These are phyloP conservation scores for Coracopsis vasa DNA, from an alignment of 2,113 vertebrate genomes.

Conservation along the genomic window DNA sequence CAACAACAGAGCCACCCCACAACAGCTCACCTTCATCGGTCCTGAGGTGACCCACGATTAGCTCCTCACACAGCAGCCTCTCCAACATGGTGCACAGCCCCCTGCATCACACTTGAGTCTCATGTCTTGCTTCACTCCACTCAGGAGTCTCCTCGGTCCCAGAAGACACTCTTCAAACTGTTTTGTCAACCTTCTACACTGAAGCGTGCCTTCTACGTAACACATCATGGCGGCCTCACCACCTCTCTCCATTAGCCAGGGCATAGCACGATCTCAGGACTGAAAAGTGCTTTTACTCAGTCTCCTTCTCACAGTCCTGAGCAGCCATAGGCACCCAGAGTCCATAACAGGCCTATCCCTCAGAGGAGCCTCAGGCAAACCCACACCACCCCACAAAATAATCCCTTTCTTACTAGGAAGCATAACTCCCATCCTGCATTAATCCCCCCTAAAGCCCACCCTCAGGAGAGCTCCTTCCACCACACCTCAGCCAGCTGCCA, in stretches of 20 bases:
- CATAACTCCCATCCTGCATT: no score
- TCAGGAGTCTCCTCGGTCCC: background rate
- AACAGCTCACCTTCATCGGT: accelerated
- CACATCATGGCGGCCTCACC: accelerated
- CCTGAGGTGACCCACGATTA: accelerated
- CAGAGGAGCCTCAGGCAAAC: accelerated
- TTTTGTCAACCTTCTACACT: background rate
- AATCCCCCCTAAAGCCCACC: background rate
- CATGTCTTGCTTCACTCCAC: accelerated
- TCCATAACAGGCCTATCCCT: accelerated
- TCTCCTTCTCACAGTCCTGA: accelerated
- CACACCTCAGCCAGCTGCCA: background rate
- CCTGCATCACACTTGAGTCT: accelerated
- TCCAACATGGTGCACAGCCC: accelerated
- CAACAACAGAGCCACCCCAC: accelerated
- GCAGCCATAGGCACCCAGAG: accelerated
- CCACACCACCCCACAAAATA: accelerated
- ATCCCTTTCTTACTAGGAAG: accelerated
- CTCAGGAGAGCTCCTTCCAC: background rate
- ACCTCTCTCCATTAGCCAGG: accelerated
- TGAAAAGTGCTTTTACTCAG: accelerated
- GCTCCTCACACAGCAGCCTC: accelerated
- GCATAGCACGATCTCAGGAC: no score
- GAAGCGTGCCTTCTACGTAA: accelerated
- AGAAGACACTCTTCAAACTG: accelerated